Base-by-base conservation (phyloP, 2,888 invertebrate species). In the Zhengitettix transpicula region DNA sequence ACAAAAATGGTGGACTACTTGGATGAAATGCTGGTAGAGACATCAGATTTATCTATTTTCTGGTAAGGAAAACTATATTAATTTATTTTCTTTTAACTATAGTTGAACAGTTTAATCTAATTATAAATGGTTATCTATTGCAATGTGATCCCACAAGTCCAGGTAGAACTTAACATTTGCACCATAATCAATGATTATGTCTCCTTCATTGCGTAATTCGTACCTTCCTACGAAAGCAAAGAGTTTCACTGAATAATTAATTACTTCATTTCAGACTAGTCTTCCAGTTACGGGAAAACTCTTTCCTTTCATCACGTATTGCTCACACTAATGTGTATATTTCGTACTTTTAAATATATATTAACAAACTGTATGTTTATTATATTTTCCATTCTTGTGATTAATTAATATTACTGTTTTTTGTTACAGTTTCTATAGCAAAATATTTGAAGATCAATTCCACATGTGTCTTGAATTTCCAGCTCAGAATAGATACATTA, bases 401-500 rank as follows among this genome's bases (percentile, higher is more conserved):
- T 28, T 28, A 28, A 28, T 28, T 28, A 28, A 28, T 5, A 28
- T 28, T 28, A 2, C 28, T 28, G 3, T 28, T 28, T 54, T 62
- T 58, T 58, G 10, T 56, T 61, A 64, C 68, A 79, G 79, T 72
- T 98, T 98, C 71, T 97, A 96, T 73, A 95, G 87, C 69, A 88
- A 91, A 76, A 90, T 94, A 72, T 97, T 98, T 75, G 95, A 98
- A 73, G 94, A 91, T 69, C 97, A 98, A 73, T 98, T 99, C 72
- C 95, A 95, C 70, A 93, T 95, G 91, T 98, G 98, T 74, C 78
- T 99, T 66, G 97, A 98, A 73, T 96, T 99, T 71, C 98, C 99
- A 42, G 96, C 97, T 28, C 99, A 99, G 75, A 95, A 95, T 74
- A 84, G 99, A 52, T 99, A 90, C 71, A 96, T 97, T 64, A 90